Conservation (phyloP, 2,888 invertebrate genomes). For the Cynaeus angustus region DNA sequence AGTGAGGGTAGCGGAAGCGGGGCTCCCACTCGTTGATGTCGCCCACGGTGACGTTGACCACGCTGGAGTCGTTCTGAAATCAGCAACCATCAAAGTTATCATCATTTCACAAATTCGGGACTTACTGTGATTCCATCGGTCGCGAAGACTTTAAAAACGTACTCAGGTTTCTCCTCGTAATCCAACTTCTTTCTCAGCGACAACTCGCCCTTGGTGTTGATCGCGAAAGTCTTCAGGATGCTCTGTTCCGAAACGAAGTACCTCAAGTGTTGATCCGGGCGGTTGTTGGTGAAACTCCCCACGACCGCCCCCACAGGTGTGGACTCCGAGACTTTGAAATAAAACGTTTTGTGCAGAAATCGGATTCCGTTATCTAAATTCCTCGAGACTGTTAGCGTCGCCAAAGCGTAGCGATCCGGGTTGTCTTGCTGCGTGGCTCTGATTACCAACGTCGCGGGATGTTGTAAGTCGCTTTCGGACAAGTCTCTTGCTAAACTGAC, state of each 20-base stretch:
- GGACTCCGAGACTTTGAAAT: slow-evolving; percentile 84
- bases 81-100: too few relatives aligned
- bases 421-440: slow-evolving; percentile 86
- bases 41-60: slow-evolving; percentile 85
- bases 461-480: slow-evolving; percentile 77
- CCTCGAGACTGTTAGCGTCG: slow-evolving; percentile 82
- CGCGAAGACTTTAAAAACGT: slow-evolving; percentile 86
- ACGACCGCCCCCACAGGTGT: slow-evolving; percentile 83
- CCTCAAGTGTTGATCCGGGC: slow-evolving; percentile 78
- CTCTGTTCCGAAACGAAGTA: slow-evolving; percentile 85
- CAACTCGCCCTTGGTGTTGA: slow-evolving; percentile 87
- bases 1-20: slow-evolving; percentile 89
- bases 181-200: slow-evolving; percentile 84
- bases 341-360: slow-evolving; percentile 83
- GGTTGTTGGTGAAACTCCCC: slow-evolving; percentile 80
- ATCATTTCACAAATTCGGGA: slow-evolving; percentile 35
- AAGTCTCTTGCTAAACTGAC: slow-evolving; percentile 76
- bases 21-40: slow-evolving; percentile 97
- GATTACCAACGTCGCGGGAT: slow-evolving; percentile 86
- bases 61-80: slow-evolving; percentile 87
- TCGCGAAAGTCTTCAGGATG: slow-evolving; percentile 83
- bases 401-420: slow-evolving; percentile 86
- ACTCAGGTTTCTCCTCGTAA: slow-evolving; percentile 82
- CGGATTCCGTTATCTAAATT: slow-evolving; percentile 69
- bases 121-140: slow-evolving; percentile 85